Conservation (phyloP, 2,113 vertebrate species). For the Anser cygnoides region DNA sequence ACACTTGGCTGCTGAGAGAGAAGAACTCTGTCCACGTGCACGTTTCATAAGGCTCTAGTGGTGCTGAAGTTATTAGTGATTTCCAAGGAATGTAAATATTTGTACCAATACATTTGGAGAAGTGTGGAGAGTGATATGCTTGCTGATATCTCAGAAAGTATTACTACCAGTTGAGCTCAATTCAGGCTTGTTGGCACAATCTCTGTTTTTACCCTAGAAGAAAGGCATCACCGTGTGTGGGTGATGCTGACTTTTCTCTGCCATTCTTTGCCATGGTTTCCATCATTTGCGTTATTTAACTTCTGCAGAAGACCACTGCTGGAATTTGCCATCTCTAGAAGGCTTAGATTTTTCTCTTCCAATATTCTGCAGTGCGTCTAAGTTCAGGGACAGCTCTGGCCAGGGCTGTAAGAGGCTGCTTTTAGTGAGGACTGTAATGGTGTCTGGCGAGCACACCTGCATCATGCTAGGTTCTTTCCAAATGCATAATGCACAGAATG, state of each 20-base stretch:
- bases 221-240: neutral
- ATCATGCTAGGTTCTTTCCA: neutral
- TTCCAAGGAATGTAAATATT: constrained; percentile 4
- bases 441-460: neutral
- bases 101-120: neutral
- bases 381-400: neutral
- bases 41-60: neutral
- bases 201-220: neutral
- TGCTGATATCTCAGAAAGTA: neutral
- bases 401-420: neutral
- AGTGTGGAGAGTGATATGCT: neutral
- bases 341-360: neutral
- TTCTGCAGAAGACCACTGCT: neutral
- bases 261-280: neutral
- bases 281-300: neutral
- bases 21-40: neutral
- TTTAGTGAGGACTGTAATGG: neutral
- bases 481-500: neutral
- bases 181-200: neutral
- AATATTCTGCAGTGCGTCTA: neutral
- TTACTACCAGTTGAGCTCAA: neutral
- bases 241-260: neutral
- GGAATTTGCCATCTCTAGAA: neutral
- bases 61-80: neutral
- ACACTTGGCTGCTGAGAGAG: neutral